phyloP scores from a whole-genome alignment of 2,113 vertebrate species.

The Circaetus cinerascens region DNA sequence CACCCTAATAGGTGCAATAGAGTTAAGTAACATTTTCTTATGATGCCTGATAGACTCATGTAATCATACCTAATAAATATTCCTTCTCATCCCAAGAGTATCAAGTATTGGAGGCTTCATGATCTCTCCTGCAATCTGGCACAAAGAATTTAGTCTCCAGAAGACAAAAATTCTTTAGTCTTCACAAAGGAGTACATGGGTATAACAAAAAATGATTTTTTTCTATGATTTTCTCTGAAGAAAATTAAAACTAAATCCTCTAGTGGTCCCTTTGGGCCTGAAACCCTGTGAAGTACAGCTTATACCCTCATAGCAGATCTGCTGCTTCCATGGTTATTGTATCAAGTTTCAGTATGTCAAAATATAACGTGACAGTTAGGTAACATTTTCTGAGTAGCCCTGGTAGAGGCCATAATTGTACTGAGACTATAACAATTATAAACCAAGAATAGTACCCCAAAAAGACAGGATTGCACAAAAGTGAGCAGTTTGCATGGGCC shows the following conservation, averaged over 20 bases:
- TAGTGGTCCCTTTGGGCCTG: background rate
- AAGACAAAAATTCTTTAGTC: background rate
- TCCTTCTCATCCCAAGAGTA: background rate
- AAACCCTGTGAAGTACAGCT: background rate
- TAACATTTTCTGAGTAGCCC: background rate
- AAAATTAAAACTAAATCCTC: background rate
- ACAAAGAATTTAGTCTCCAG: background rate
- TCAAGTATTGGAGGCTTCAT: background rate
- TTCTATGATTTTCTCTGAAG: background rate
- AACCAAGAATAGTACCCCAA: background rate
- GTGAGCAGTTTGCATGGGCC: background rate
- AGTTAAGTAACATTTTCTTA: background rate
- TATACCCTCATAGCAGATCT: background rate
- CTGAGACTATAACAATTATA: background rate
- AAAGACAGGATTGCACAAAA: background rate
- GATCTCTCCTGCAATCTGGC: background rate
- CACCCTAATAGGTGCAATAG: background rate
- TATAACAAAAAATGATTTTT: background rate
- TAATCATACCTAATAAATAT: background rate
- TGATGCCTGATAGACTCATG: background rate
- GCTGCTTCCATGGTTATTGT: background rate
- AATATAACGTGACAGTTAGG: fast-evolving
- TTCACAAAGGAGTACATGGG: background rate
- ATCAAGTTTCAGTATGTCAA: background rate
- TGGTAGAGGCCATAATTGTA: background rate